Evolutionary conservation across 1,140 invertebrate genomes (phyloP), one percentile per base, ranked within the genome.

Genomic region (Acyrthosiphon pisum): DNA sequence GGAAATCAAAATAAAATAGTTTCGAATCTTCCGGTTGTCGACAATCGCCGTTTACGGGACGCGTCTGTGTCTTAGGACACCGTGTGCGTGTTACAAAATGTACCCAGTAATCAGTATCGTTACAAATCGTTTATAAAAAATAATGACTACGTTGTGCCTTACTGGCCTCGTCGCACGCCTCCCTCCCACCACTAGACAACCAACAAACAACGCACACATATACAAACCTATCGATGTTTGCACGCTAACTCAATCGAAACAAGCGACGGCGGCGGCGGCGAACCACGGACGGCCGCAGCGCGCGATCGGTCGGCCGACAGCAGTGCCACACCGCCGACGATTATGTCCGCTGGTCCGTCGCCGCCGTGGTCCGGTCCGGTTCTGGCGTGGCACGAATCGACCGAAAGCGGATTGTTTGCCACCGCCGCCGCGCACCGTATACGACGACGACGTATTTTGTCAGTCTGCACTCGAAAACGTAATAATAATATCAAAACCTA

Each of bases 311-410:
- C 41, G 84, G 44, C 23, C 86, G 86, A 6, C 88, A 9, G 23
- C 35, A 89, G 88, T 89, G 88, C n/a, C 88, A 56, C 88, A 89
- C 88, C 48, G 88, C 88, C 50, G 50, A 53, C 87, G 35, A 22
- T 9, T 8, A 2, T 7, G 48, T 2, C 2, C 8, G 87, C 2
- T 0, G 14, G 86, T 35, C 18, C 8, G 86, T 9, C 2, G 46
- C n/a, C 18, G 46, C 7, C 86, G 86, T 53, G 9, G 81, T n/a
- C 26, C 22, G 20, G 50, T 26, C 86, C 35, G 50, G n/a, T 88
- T 88, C 1, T n/a, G 48, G n/a, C 20, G 50, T n/a, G 46, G 1
- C 30, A 35, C 23, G 35, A 14, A 89, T 89, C 88, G 88, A 89
- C 88, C 88, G 88, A 53, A 26, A 23, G n/a, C 86, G 46, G 6